Base-by-base conservation (phyloP, 2,888 invertebrate species). In the Tigriopus californicus region DNA sequence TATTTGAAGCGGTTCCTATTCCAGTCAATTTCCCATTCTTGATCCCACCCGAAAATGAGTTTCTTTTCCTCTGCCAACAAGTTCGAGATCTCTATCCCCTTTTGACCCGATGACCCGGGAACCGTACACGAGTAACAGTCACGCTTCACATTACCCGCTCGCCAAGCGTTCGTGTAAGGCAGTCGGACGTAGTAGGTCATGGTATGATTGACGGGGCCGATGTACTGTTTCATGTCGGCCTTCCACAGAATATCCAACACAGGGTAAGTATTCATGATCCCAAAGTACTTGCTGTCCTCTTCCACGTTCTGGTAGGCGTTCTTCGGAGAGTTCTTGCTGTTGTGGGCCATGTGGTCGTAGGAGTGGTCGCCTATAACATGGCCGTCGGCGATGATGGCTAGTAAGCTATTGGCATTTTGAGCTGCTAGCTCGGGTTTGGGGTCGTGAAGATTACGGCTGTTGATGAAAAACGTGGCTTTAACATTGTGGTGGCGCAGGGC, bases 111-210 rank as follows among this genome's bases (percentile, higher is more conserved):
- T 4, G 15, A 22, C 20, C 33, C 15, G 8, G 59, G 59, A 13
- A 49, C 22, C 15, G 59, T 59, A 20, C 59, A 59, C 11, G 52
- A 5, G 2, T 18, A 49, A 18, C 59, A 59, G 20, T 59, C 42
- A 18, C 22, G 24, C 11, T 22, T 49, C 15, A 49, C 8, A 12
- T 15, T 15, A 18, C 40, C 40, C 51, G 52, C 59, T 15, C 59
- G 18, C 59, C 59, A 59, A 20, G 51, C 52, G 41, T 59, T 59
- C 1, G 59, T 22, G 25, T 49, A 59, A 2, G 59, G 59, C 18
- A 52, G 6, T 13, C 59, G 5, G 10, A 59, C 48, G 18, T 42
- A 49, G 41, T 53, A 13, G 13, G n/a, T 52, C 41, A 59, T 40
- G 4, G 59, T 59, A 20, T 40, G 42, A 42, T 48, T 59, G n/a